Conservation (phyloP, 2,888 invertebrate species). For the Xestoiulus laeticollis region DNA sequence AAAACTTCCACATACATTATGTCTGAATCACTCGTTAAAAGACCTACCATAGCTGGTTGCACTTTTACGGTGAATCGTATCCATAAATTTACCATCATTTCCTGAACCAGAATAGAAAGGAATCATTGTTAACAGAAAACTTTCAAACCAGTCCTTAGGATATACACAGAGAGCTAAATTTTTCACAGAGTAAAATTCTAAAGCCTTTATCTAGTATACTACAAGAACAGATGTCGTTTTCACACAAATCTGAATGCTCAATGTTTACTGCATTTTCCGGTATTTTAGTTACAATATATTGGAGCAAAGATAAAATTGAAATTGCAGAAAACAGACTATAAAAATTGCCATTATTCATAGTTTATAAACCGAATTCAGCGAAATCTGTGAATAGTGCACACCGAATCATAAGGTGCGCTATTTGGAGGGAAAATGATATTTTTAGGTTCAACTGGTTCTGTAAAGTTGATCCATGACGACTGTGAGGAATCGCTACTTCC, state of each 20-base stretch:
- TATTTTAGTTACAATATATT: not conserved
- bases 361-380: too few relatives aligned
- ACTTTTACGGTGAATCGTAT: not conserved
- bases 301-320: not conserved
- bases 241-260: not conserved
- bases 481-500: too few relatives aligned
- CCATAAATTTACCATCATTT: not conserved
- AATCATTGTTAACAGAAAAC: not conserved
- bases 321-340: too few relatives aligned
- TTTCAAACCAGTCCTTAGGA: not conserved
- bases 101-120: slow-evolving; percentile 8
- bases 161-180: not conserved
- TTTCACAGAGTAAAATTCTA: not conserved
- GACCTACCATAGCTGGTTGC: slow-evolving; percentile 6
- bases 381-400: too few relatives aligned
- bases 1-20: not conserved
- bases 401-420: too few relatives aligned
- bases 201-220: not conserved
- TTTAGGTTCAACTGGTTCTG: too few relatives aligned
- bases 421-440: too few relatives aligned
- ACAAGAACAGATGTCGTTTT: not conserved
- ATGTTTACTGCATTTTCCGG: not conserved
- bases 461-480: too few relatives aligned
- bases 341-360: too few relatives aligned
- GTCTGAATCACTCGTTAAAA: not conserved